phyloP scores from a whole-genome alignment of 2,113 vertebrate species.

The Centropristis striata region DNA sequence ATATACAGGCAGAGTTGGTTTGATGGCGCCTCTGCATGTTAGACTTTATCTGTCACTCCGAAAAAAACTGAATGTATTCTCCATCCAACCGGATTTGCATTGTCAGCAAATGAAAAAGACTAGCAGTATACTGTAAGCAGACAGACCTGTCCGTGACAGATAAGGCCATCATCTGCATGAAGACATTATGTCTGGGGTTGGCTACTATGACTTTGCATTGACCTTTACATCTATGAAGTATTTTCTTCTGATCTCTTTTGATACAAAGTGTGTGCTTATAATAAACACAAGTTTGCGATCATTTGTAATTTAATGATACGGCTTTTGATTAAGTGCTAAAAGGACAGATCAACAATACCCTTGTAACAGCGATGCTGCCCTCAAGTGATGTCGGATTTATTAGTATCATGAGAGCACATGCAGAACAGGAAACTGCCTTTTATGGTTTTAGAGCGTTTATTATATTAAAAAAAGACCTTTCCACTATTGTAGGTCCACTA shows the following conservation, averaged over 20 bases:
- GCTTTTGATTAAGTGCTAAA: background rate
- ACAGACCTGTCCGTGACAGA: background rate
- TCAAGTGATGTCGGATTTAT: slow-evolving; percentile 27
- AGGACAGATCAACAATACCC: background rate
- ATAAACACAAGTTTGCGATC: background rate
- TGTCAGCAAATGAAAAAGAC: background rate
- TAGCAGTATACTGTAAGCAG: background rate
- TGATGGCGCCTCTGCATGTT: background rate
- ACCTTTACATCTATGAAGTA: slow-evolving; percentile 18
- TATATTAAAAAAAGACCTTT: background rate
- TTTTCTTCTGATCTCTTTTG: background rate
- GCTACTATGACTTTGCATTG: slow-evolving; percentile 33
- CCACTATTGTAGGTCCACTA: background rate
- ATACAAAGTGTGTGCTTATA: background rate
- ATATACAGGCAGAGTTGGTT: background rate
- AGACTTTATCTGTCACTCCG: too few species aligned
- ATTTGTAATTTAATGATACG: background rate
- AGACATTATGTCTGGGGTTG: background rate
- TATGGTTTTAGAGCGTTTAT: background rate
- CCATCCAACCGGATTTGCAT: background rate
- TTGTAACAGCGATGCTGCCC: slow-evolving; percentile 7
- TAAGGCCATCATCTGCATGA: background rate
- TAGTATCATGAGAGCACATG: background rate
- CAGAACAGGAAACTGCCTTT: background rate
- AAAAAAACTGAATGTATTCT: background rate